phyloP scores from a whole-genome alignment of 2,113 vertebrate species.

The Syrmaticus mikado region DNA sequence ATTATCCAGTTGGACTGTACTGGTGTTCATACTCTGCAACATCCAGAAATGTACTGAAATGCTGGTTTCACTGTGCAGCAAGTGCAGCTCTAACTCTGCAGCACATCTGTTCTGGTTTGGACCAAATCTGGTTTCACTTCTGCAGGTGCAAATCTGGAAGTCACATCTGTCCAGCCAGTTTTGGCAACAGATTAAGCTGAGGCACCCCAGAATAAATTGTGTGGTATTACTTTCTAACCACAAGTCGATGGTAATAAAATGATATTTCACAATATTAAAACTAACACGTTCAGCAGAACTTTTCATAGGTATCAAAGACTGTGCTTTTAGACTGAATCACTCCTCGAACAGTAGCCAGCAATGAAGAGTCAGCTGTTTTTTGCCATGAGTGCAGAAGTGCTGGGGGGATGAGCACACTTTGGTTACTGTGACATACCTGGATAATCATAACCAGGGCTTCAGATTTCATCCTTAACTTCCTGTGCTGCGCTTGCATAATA shows the following conservation, averaged over 20 bases:
- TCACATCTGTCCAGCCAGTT: background rate
- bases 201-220: background rate
- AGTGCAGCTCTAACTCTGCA: background rate
- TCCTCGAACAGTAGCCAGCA: background rate
- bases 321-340: background rate
- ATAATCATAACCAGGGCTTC: background rate
- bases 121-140: background rate
- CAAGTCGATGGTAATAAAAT: background rate
- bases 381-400: background rate
- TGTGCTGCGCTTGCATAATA: background rate
- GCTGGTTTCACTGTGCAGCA: background rate
- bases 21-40: background rate
- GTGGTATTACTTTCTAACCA: slow-evolving; percentile 6
- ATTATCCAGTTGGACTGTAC: background rate
- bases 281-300: background rate
- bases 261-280: background rate
- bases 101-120: background rate
- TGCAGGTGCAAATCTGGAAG: slow-evolving; percentile 10
- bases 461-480: background rate
- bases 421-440: background rate
- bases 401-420: accelerated
- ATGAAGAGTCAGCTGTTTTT: background rate
- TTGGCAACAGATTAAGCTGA: background rate
- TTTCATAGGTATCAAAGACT: background rate
- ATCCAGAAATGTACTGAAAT: background rate